Base-by-base conservation (phyloP, 2,113 vertebrate genomes). In the Silurus glanis region DNA sequence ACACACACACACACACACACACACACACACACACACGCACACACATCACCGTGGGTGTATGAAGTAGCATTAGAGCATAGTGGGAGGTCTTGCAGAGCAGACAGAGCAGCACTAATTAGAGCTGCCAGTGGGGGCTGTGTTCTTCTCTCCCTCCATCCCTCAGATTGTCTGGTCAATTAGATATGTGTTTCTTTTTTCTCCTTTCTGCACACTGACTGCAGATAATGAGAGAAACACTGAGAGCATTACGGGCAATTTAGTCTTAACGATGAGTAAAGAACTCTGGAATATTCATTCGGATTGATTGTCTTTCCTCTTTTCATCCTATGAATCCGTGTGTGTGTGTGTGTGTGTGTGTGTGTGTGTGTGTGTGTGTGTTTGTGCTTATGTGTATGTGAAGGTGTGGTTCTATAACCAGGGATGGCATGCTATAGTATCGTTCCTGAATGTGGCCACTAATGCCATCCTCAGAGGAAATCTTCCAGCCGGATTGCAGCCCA, bases 381-480 rank as follows among this genome's bases (percentile, higher is more conserved):
- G 55, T 56, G 55, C 13, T 8, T 56, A 13, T 56, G 55, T 56
- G 55, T 56, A 13, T 56, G 55, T 56, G 55, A 9, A 99, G 98
- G 97, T 99, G 79, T 99, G 98, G 98, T 99, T 99, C 94, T 98
- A 99, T 91, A 99, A 99, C 93, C 94, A 97, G 86, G 97, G 96
- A 13, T 99, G 97, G 96, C 98, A 99, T 78, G 94, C 96, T 6
- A 83, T 99, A 9, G 95, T 92, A n/a, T 96, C 98, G 28, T 99
- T 99, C 89, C 91, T 99, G 82, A 96, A 95, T 4, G 97, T 97
- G 83, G 97, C 97, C 90, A 98, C 96, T 92, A 99, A 99, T 10
- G 97, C 95, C 78, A 96, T 99, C 83, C 96, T 99, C 84, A 96
- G 98, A 49, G 96, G 96, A 61, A 97, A 93, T 86, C 93, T 99